Evolutionary conservation across 1,140 invertebrate genomes (phyloP).

Genomic region (Adoxophyes honmai): DNA sequence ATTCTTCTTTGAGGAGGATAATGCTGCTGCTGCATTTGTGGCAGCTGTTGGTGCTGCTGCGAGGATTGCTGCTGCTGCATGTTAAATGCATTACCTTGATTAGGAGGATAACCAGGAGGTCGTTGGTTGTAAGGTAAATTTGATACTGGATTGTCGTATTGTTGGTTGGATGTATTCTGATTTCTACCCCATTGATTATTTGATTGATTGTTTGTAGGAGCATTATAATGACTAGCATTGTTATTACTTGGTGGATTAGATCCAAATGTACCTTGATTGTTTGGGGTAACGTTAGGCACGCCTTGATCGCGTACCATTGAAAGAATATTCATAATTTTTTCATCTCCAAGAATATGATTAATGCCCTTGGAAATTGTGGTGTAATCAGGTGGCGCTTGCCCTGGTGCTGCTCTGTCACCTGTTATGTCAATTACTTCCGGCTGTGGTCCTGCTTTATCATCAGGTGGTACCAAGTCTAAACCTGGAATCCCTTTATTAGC

Average conservation of each 20-base stretch:
- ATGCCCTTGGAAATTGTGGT: conserved; percentile 79
- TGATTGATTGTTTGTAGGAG: conserved; percentile 29
- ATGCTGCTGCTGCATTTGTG: conserved; percentile 15
- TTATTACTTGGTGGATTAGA: conserved; percentile 18
- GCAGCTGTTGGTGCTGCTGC: too few species aligned
- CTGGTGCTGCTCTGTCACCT: conserved; percentile 33
- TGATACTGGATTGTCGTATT: conserved; percentile 26
- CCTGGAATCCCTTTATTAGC: conserved; percentile 79
- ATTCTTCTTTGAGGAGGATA: conserved; percentile 21
- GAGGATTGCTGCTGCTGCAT: conserved; percentile 15
- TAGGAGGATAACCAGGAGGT: conserved; percentile 21
- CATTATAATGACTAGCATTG: conserved; percentile 22
- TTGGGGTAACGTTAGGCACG: not conserved
- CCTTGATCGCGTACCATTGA: conserved; percentile 67
- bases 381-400: conserved; percentile 63
- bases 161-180: conserved; percentile 29
- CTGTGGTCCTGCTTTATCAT: conserved; percentile 39
- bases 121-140: conserved; percentile 30
- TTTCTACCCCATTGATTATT: conserved; percentile 40
- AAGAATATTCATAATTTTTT: conserved; percentile 78
- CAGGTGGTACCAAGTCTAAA: conserved; percentile 79
- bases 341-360: conserved; percentile 79
- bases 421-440: conserved; percentile 60
- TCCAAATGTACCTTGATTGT: conserved; percentile 17
- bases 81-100: conserved; percentile 22